Percentiles rank a stretch among this genome's conserved stretches.
phyloP scores from a whole-genome alignment of 2,888 invertebrate species.

The Tridacna crocea region DNA sequence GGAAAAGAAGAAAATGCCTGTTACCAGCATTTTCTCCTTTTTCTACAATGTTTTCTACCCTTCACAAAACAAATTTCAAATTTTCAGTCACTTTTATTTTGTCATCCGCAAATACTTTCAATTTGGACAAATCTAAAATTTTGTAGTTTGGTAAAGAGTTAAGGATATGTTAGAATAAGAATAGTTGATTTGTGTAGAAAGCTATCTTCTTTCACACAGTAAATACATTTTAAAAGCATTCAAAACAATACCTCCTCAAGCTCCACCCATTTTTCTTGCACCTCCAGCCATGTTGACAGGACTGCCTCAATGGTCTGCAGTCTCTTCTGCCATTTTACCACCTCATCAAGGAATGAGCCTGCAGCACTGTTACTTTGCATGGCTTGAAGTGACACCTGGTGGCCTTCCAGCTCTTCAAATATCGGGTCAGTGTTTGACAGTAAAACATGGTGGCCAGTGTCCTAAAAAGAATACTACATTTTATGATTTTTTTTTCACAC shows the following conservation, averaged over 20 bases:
- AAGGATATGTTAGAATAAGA: too few relatives aligned
- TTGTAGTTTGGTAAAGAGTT: too few relatives aligned
- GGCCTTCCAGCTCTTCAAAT: slow-evolving; percentile 83
- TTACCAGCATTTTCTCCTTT: too few relatives aligned
- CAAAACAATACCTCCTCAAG: slow-evolving; percentile 81
- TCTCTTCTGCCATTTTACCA: slow-evolving; percentile 83
- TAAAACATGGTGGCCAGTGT: slow-evolving; percentile 74
- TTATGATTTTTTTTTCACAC: not conserved
- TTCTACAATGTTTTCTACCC: too few relatives aligned
- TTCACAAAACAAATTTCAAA: too few relatives aligned
- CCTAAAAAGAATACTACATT: slow-evolving; percentile 62
- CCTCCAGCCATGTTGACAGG: slow-evolving; percentile 82
- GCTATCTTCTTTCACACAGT: too few relatives aligned
- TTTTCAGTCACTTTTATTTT: too few relatives aligned
- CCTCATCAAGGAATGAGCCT: slow-evolving; percentile 84
- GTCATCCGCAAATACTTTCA: too few relatives aligned
- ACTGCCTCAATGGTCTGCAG: slow-evolving; percentile 83
- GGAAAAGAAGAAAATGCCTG: too few relatives aligned
- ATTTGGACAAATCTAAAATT: too few relatives aligned
- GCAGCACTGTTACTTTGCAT: slow-evolving; percentile 83
- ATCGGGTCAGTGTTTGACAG: slow-evolving; percentile 81
- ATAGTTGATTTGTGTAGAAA: too few relatives aligned
- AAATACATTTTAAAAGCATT: too few relatives aligned
- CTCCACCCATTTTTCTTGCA: slow-evolving; percentile 83
- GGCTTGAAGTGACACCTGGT: slow-evolving; percentile 83